phyloP scores from a whole-genome alignment of 1,140 invertebrate genomes.

The Drosophila ohnishii region DNA sequence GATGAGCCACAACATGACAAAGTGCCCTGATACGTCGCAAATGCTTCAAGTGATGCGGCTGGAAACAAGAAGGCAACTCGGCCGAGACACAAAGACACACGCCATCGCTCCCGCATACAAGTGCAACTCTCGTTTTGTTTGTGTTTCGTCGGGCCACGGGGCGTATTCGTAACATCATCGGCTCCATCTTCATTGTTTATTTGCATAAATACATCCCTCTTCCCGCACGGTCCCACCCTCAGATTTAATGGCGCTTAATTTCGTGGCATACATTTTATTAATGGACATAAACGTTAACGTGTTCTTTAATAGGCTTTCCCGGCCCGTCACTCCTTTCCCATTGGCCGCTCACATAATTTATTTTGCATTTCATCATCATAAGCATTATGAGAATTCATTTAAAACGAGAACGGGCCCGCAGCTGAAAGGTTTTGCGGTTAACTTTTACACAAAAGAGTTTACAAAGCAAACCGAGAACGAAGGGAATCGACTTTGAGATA shows the following conservation, averaged over 20 bases:
- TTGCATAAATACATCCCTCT: conserved; percentile 17
- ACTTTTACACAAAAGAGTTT: conserved; percentile 25
- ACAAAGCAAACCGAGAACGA: not conserved
- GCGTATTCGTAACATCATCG: conserved; percentile 57
- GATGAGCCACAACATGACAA: conserved; percentile 54
- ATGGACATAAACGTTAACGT: conserved; percentile 64
- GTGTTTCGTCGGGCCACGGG: conserved; percentile 42
- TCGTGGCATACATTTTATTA: conserved; percentile 69
- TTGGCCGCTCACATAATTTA: conserved; percentile 9
- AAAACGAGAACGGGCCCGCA: conserved; percentile 2
- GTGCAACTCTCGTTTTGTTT: conserved; percentile 64
- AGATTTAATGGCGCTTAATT: conserved; percentile 66
- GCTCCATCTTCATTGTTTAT: conserved; percentile 51
- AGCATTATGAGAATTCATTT: conserved; percentile 44
- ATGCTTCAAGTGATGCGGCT: conserved; percentile 24
- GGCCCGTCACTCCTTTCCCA: conserved; percentile 11
- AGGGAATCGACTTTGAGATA: not conserved
- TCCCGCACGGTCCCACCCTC: not conserved
- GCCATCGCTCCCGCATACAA: conserved; percentile 56
- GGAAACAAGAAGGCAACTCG: conserved; percentile 20
- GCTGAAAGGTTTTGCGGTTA: conserved; percentile 34
- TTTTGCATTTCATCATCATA: conserved; percentile 38
- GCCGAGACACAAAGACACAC: conserved; percentile 7
- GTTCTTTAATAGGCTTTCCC: conserved; percentile 52
- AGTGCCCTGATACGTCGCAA: conserved; percentile 30